phyloP scores from a whole-genome alignment of 2,888 invertebrate species.

The Scaeva pyrastri region DNA sequence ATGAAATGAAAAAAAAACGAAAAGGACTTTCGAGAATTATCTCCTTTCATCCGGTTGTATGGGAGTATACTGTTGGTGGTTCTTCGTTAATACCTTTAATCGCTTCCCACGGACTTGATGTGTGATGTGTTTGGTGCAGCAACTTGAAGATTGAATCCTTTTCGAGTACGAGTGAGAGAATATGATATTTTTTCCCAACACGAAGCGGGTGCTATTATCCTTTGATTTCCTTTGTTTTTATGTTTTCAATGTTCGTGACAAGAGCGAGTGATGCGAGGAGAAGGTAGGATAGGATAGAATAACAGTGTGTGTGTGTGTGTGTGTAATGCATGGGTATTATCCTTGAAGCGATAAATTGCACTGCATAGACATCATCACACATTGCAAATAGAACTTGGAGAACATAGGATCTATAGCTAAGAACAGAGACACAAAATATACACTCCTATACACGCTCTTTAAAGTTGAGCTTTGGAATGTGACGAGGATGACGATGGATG shows the following conservation, averaged over 20 bases:
- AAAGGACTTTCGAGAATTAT: slow-evolving; percentile 42
- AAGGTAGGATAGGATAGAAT: slow-evolving; percentile 2
- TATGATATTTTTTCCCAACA: slow-evolving; percentile 13
- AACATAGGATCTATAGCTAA: neutral
- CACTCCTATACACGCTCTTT: slow-evolving; percentile 48
- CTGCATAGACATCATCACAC: slow-evolving; percentile 38
- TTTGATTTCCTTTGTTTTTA: slow-evolving; percentile 69
- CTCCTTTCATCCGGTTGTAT: slow-evolving; percentile 44
- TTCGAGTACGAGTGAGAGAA: neutral
- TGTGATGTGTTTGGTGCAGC: slow-evolving; percentile 25
- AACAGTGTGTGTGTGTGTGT: neutral
- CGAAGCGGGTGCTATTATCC: slow-evolving; percentile 63
- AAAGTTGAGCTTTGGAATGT: slow-evolving; percentile 59
- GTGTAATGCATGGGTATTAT: slow-evolving; percentile 67
- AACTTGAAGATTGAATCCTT: slow-evolving; percentile 60
- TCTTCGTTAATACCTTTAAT: slow-evolving; percentile 65
- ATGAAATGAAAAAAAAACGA: neutral
- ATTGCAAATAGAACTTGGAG: slow-evolving; percentile 46
- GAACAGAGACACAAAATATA: slow-evolving; percentile 41
- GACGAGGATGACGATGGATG: slow-evolving; percentile 50
- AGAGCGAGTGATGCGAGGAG: too few relatives aligned
- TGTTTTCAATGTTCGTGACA: slow-evolving; percentile 52
- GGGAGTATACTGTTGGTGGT: neutral
- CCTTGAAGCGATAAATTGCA: slow-evolving; percentile 74
- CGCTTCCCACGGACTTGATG: slow-evolving; percentile 57